These are phyloP conservation scores for Drosophila gaucha DNA, from an alignment of 2,888 invertebrate species.

Conservation along the genomic window DNA sequence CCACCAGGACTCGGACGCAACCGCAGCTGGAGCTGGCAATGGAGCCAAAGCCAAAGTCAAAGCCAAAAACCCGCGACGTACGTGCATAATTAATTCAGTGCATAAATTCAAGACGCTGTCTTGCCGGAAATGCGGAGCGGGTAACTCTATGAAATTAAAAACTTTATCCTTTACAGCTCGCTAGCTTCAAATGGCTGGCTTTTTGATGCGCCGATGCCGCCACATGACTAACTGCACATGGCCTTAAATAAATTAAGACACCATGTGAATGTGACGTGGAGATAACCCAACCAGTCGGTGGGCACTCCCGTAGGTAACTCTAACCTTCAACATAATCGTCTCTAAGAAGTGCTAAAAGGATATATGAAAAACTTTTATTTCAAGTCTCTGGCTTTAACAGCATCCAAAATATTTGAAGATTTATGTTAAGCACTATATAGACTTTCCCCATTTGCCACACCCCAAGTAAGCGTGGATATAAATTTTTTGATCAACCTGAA, in stretches of 20 bases:
- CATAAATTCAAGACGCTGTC: constrained; percentile 76
- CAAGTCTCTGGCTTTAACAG: too few species aligned
- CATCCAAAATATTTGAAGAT: too few species aligned
- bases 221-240: constrained; percentile 40
- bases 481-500: too few species aligned
- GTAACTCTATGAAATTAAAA: constrained; percentile 75
- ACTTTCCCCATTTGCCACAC: too few species aligned
- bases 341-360: neutral
- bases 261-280: constrained; percentile 13
- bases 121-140: constrained; percentile 27
- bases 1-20: constrained; percentile 28
- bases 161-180: constrained; percentile 66
- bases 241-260: constrained; percentile 68
- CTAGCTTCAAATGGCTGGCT: constrained; percentile 56
- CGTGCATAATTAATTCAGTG: constrained; percentile 80
- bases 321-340: neutral
- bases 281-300: neutral
- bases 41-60: constrained; percentile 41
- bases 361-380: neutral
- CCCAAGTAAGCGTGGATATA: too few species aligned
- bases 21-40: constrained; percentile 16
- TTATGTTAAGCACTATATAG: too few species aligned
- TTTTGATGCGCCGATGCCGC: constrained; percentile 42
- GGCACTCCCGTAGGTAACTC: neutral
- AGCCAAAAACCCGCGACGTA: constrained; percentile 52